Conservation (phyloP, 2,797 vertebrate species). For the Iguana delicatissima region DNA sequence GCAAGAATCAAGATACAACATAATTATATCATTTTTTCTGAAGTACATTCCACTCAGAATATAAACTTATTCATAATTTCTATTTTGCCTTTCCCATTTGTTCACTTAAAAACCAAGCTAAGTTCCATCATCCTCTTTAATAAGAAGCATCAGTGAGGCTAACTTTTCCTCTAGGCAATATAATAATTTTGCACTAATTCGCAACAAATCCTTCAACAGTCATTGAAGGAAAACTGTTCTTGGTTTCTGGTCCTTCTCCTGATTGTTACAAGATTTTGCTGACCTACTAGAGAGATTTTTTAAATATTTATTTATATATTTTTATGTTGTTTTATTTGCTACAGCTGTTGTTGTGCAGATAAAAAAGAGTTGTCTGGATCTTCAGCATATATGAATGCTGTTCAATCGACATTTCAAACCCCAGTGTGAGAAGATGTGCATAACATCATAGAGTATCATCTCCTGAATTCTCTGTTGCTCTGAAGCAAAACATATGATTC, state of each 20-base stretch:
- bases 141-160: not conserved
- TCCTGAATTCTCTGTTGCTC: not conserved
- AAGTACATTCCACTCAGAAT: constrained; percentile 11
- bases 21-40: constrained; percentile 31
- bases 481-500: not conserved
- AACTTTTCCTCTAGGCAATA: constrained; percentile 22
- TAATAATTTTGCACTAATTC: not conserved
- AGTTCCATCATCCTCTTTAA: not conserved
- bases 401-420: not conserved
- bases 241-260: no score
- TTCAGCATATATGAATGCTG: not conserved
- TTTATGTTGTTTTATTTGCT: not conserved
- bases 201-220: not conserved
- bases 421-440: not conserved
- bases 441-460: not conserved
- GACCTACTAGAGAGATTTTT: no score
- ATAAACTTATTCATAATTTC: constrained; percentile 22
- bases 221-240: not conserved
- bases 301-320: no score
- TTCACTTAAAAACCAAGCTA: not conserved
- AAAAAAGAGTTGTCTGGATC: not conserved
- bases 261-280: no score
- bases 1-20: constrained; percentile 3
- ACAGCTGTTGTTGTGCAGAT: not conserved
- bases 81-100: not conserved